These are phyloP conservation scores for Hyphantria cunea DNA, from an alignment of 1,140 invertebrate genomes.

Conservation along the genomic window DNA sequence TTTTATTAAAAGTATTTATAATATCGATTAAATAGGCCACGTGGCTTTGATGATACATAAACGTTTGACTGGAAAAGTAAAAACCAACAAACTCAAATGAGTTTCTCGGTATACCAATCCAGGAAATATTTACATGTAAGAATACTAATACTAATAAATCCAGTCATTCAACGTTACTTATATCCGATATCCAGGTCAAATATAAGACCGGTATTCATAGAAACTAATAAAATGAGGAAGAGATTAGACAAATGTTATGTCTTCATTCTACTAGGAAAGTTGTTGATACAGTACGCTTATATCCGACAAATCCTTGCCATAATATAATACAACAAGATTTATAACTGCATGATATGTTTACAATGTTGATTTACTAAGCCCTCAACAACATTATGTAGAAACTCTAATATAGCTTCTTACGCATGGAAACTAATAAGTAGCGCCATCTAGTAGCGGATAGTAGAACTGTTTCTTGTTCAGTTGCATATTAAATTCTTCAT, in stretches of 20 bases:
- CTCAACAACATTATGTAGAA: constrained; percentile 6
- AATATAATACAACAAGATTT: constrained; percentile 24
- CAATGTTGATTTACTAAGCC: constrained; percentile 10
- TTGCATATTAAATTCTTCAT: constrained; percentile 4
- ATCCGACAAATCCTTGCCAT: constrained; percentile 4
- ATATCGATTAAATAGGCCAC: no score
- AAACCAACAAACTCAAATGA: neutral
- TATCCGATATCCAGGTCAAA: constrained; percentile 7
- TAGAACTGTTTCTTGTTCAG: constrained; percentile 15
- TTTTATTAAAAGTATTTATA: no score
- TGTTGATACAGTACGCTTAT: constrained; percentile 3
- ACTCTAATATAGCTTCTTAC: neutral
- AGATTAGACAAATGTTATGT: constrained; percentile 1
- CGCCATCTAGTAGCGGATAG: constrained; percentile 49
- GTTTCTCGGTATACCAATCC: neutral
- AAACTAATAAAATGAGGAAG: constrained; percentile 15
- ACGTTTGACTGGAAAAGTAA: neutral
- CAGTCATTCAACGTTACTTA: constrained; percentile 8
- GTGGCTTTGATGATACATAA: no score
- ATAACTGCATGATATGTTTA: neutral
- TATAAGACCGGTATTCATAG: constrained; percentile 14
- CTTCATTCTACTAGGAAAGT: constrained; percentile 6
- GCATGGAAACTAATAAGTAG: constrained; percentile 5
- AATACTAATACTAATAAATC: constrained; percentile 16
- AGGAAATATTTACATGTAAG: constrained; percentile 19